These are phyloP conservation scores for Murina feae DNA, from an alignment of 2,113 vertebrate genomes.

Conservation along the genomic window DNA sequence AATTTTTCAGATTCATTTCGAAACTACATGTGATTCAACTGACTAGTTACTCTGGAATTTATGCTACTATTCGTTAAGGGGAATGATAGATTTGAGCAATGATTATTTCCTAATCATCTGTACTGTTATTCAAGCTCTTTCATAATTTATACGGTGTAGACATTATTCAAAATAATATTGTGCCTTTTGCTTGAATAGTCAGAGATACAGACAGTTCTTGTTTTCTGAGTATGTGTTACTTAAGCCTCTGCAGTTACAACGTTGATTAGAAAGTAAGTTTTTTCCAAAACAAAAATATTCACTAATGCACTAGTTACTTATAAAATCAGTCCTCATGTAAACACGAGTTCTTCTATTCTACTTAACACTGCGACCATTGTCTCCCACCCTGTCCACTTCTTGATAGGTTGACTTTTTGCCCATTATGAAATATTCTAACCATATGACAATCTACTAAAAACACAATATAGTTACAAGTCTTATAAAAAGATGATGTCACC, in stretches of 20 bases:
- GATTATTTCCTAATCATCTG: conserved; percentile 5
- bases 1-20: background rate
- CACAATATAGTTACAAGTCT: background rate
- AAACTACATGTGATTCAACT: background rate
- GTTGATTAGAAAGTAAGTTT: background rate
- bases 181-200: background rate
- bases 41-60: background rate
- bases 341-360: background rate
- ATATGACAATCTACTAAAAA: background rate
- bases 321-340: background rate
- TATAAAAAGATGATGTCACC: background rate
- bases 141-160: conserved; percentile 1
- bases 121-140: background rate
- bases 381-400: background rate
- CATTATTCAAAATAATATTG: background rate
- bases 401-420: background rate
- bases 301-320: background rate
- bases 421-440: background rate
- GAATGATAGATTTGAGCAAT: background rate
- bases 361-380: background rate
- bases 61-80: background rate
- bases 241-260: background rate
- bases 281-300: background rate
- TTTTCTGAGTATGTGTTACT: conserved; percentile 3
- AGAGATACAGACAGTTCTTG: background rate